Percentiles rank a stretch among this genome's conserved stretches.
Conservation (phyloP, 2,113 vertebrate species). For the Hydrochoerus hydrochaeris region DNA sequence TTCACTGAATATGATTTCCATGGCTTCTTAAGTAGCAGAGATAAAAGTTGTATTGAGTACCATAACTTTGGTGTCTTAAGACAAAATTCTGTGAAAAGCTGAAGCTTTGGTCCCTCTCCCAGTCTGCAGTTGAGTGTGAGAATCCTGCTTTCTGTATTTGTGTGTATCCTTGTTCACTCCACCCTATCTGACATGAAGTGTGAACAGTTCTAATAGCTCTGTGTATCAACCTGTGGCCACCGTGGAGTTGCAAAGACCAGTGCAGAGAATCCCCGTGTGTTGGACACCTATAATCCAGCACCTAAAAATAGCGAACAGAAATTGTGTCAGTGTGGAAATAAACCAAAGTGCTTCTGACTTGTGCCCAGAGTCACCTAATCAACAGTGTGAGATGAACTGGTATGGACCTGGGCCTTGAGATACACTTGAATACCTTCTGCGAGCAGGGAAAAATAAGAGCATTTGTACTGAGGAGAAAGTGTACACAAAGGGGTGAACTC, state of each 20-base stretch:
- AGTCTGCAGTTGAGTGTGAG: neutral
- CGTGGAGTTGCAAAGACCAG: neutral
- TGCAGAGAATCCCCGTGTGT: neutral
- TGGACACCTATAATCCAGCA: neutral
- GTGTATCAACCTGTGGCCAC: neutral
- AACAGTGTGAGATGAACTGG: neutral
- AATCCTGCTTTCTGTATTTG: fast-evolving
- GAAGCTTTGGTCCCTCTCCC: neutral
- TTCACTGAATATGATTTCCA: neutral
- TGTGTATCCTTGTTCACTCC: neutral
- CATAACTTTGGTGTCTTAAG: neutral
- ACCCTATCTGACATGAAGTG: neutral
- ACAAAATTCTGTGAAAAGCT: neutral
- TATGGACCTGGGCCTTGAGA: neutral
- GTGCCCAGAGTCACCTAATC: neutral
- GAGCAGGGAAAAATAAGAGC: neutral
- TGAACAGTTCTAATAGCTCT: neutral
- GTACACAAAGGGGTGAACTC: neutral
- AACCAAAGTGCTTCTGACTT: neutral
- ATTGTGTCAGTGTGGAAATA: neutral
- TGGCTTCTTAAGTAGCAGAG: neutral
- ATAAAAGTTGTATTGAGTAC: neutral
- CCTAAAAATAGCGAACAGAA: neutral
- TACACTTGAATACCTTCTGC: fast-evolving
- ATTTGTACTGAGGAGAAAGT: neutral